These are phyloP conservation scores for Arnoldichthys spilopterus DNA, from an alignment of 2,797 vertebrate genomes.

Conservation along the genomic window DNA sequence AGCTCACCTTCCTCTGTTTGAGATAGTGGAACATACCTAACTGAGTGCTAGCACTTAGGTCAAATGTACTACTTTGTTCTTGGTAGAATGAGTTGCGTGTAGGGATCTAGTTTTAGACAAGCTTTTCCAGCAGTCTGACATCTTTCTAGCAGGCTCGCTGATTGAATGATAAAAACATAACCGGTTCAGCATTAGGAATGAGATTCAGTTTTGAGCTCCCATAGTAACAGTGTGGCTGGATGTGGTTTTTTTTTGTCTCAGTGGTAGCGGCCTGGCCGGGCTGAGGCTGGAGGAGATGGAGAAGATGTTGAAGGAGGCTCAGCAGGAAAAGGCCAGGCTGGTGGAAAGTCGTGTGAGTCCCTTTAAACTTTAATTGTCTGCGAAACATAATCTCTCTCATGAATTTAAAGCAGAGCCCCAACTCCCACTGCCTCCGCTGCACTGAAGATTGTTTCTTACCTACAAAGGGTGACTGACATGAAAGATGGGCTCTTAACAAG, in stretches of 20 bases:
- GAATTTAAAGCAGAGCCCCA: constrained; percentile 53
- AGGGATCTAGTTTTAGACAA: background rate
- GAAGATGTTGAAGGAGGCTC: constrained; percentile 93
- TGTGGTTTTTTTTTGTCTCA: constrained; percentile 62
- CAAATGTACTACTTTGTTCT: background rate
- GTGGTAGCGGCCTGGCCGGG: constrained; percentile 80
- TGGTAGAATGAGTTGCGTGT: constrained; percentile 6
- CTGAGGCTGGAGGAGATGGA: constrained; percentile 97
- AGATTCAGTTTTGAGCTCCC: constrained; percentile 6
- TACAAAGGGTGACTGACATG: constrained; percentile 61
- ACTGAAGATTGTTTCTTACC: constrained; percentile 55
- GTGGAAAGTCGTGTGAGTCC: constrained; percentile 89
- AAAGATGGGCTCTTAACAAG: constrained; percentile 64
- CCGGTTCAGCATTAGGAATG: background rate
- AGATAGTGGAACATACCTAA: constrained; percentile 14
- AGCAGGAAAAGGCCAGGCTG: constrained; percentile 90
- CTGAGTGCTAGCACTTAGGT: constrained; percentile 31
- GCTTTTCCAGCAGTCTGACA: background rate
- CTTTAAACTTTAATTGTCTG: constrained; percentile 60
- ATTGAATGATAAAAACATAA: background rate
- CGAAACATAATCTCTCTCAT: constrained; percentile 59
- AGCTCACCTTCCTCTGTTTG: constrained; percentile 24
- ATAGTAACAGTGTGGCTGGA: constrained; percentile 31
- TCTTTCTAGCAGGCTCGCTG: background rate
- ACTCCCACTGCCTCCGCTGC: constrained; percentile 48